phyloP scores from a whole-genome alignment of 2,888 invertebrate species.

The Yponomeuta malinellus region DNA sequence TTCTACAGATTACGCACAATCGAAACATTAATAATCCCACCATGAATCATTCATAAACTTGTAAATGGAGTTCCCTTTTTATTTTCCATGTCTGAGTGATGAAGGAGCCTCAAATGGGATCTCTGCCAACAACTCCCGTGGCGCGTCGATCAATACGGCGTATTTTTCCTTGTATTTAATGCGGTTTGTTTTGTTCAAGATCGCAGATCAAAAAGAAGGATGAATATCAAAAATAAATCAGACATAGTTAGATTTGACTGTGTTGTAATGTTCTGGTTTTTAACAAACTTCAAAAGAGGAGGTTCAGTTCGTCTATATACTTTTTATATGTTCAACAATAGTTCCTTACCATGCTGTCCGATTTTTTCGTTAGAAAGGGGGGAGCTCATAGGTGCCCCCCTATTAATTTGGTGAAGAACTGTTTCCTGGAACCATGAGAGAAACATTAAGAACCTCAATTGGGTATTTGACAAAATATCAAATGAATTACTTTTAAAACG shows the following conservation, averaged over 20 bases:
- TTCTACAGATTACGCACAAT: background rate
- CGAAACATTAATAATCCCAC: background rate
- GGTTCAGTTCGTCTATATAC: no score
- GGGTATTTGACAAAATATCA: no score
- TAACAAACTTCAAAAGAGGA: no score
- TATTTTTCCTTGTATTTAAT: slow-evolving; percentile 2
- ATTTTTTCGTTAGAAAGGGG: no score
- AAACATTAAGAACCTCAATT: no score
- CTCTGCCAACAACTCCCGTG: slow-evolving; percentile 35
- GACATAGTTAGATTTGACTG: background rate
- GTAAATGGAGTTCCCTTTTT: background rate
- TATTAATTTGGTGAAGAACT: no score
- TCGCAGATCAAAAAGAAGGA: background rate
- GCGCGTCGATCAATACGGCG: slow-evolving; percentile 1
- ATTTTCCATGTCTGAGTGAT: slow-evolving; percentile 33
- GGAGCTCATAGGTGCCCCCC: no score
- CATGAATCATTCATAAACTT: slow-evolving; percentile 3
- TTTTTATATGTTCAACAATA: no score
- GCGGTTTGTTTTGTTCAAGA: background rate
- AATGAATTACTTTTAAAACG: no score
- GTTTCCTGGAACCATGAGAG: no score
- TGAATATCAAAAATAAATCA: background rate
- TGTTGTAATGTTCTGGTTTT: no score
- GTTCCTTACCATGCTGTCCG: no score
- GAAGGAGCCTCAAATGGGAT: slow-evolving; percentile 47